Base-by-base conservation (phyloP, 2,113 vertebrate species). In the Cromileptes altivelis region DNA sequence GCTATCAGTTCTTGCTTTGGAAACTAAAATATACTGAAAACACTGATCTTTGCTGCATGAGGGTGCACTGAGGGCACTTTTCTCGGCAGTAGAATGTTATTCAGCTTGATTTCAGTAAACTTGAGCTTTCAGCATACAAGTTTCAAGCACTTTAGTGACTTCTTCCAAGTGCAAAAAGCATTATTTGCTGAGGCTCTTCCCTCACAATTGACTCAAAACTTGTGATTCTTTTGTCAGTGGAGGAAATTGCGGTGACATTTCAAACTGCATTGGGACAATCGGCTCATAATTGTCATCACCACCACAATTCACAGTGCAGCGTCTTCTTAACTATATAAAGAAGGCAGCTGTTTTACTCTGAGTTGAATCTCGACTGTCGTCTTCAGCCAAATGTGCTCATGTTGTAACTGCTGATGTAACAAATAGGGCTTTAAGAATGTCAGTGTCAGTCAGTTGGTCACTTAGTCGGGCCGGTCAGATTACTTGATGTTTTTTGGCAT, bases 191-290 rank as follows among this genome's bases (percentile, higher is more conserved):
- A 78, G 72, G 33, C 63, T 70, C 71, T 88, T 62, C 53, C 69
- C 56, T 78, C 78, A 81, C 40, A 82, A 56, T 67, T 53, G 60
- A 80, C 57, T 88, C 61, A 70, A 37, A 68, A 75, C 69, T 50
- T 78, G 37, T 25, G 60, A 87, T 81, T 71, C 81, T 87, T 85
- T 78, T 25, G 19, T n/a, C 63, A 71, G 67, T 64, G 55, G 67
- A 33, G 67, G 56, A 89, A 85, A 84, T 69, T 75, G 52, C 81
- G 37, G n/a, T 47, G 86, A 72, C 65, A 83, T 78, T 72, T 89
- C 60, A 85, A 85, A 77, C 49, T 72, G 53, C 23, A 78, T 55
- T 11, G 13, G 27, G 56, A 78, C 60, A 75, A 75, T 82, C 75
- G 64, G 70, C 47, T 74, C 33, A 17, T 33, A 53, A 70, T 33